phyloP scores from a whole-genome alignment of 2,797 vertebrate genomes.

The Protosalanx chinensis region DNA sequence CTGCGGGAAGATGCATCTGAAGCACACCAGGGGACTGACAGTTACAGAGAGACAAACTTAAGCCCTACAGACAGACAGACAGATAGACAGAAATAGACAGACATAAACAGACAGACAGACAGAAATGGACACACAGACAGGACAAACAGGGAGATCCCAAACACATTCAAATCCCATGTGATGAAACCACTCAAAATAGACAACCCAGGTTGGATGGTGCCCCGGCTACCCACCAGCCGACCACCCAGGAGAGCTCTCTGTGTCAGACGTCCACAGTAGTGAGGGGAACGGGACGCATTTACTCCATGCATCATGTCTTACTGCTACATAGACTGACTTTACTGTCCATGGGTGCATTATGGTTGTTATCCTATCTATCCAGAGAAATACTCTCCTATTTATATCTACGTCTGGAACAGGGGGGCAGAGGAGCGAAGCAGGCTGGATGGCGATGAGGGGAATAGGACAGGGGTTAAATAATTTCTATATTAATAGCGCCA shows the following conservation, averaged over 20 bases:
- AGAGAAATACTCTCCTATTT: slow-evolving; percentile 53
- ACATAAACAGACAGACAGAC: slow-evolving; percentile 8
- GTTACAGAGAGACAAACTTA: no score
- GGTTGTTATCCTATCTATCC: slow-evolving; percentile 54
- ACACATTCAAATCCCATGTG: slow-evolving; percentile 42
- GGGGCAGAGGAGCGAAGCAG: slow-evolving; percentile 30
- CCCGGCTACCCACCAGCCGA: slow-evolving; percentile 48
- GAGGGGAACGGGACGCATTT: slow-evolving; percentile 31
- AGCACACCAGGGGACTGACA: no score
- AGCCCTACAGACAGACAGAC: no score
- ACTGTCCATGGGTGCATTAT: slow-evolving; percentile 33
- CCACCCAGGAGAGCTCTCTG: slow-evolving; percentile 37
- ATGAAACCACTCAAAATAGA: slow-evolving; percentile 64
- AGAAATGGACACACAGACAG: no score
- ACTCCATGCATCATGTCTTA: slow-evolving; percentile 38
- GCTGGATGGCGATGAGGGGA: neutral
- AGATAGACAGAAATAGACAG: neutral
- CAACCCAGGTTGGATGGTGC: slow-evolving; percentile 38
- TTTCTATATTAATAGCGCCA: slow-evolving; percentile 73
- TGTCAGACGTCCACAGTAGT: slow-evolving; percentile 23
- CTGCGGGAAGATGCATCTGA: no score
- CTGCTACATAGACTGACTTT: slow-evolving; percentile 32
- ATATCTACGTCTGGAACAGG: slow-evolving; percentile 49
- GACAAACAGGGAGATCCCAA: slow-evolving; percentile 38
- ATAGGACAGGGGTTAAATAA: slow-evolving; percentile 52